Evolutionary conservation across 1,140 invertebrate genomes (phyloP).

Genomic region (Drosophila parabipectinata): DNA sequence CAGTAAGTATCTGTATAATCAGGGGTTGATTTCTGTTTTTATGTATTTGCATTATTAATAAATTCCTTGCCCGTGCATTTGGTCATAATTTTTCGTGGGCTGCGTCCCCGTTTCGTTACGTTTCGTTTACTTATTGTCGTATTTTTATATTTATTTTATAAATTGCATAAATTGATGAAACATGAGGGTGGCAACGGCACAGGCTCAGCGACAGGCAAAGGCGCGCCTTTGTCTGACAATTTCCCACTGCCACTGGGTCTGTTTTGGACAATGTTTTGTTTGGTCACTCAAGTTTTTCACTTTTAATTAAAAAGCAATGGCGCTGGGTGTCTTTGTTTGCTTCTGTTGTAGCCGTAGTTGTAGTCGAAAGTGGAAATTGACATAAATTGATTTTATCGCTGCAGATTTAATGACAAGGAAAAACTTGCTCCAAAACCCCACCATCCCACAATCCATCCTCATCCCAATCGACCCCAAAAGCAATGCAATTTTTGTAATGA

Average conservation of each 20-base stretch:
- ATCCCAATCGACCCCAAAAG: neutral
- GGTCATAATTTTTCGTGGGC: conserved; percentile 64
- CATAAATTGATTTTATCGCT: conserved; percentile 82
- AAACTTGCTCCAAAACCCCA: conserved; percentile 39
- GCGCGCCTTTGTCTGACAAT: conserved; percentile 29
- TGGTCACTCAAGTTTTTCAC: conserved; percentile 78
- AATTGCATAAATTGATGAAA: conserved; percentile 81
- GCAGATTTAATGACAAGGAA: conserved; percentile 79
- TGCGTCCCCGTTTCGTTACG: conserved; percentile 23
- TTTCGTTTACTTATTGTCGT: conserved; percentile 65
- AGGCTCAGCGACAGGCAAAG: neutral
- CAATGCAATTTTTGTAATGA: conserved; percentile 82
- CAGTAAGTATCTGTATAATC: conserved; percentile 79
- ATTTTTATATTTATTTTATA: conserved; percentile 82
- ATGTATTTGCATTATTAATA: conserved; percentile 82
- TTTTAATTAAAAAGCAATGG: conserved; percentile 80
- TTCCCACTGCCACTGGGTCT: neutral
- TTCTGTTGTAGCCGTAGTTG: conserved; percentile 29
- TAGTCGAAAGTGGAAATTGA: conserved; percentile 76
- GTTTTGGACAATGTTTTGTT: conserved; percentile 57
- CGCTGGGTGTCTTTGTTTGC: conserved; percentile 45
- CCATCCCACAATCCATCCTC: neutral
- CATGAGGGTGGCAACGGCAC: conserved; percentile 43
- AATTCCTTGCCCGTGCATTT: conserved; percentile 77
- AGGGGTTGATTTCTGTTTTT: conserved; percentile 82